Evolutionary conservation across 2,113 vertebrate species (phyloP), one percentile per base, ranked within the genome.

Genomic region (Burhinus bistriatus): DNA sequence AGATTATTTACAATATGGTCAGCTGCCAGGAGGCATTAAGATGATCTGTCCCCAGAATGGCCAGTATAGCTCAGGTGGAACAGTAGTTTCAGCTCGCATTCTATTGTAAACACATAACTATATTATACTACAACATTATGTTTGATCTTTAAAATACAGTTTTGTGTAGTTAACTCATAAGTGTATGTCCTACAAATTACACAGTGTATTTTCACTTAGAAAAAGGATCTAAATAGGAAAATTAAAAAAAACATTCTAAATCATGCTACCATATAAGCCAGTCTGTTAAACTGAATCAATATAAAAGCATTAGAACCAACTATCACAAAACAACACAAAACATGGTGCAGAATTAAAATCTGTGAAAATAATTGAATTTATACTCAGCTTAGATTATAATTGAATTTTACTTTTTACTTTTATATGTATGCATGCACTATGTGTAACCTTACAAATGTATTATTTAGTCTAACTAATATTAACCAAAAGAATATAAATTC

Each of bases 391-490:
- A 72, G 40, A 6, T 32, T 57, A 58, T 15, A 58, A 14, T 11
- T 51, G 34, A 30, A 44, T 58, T 85, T 85, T 75, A 16, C 38
- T 58, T 80, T 55, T 72, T 38, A 18, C 32, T 58, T 72, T 58
- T 40, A 8, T n/a, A 21, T 1, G 0, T 36, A 22, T 12, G 9
- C 6, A 36, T 32, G 34, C 13, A 57, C 21, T 29, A 38, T 5
- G 5, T 14, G 15, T 7, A 51, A 51, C 26, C 16, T 12, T 44
- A 61, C 34, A 91, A 66, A 62, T 20, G 6, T 38, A 40, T 45
- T 54, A 27, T 36, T 68, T 91, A 5, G 11, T 77, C 20, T 77
- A 57, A 58, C 8, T 42, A 72, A 19, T 47, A 65, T 15, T 65
- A 69, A 65, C 3, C 10, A 27, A 83, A 69, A 69, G 16, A 51